Percentiles rank a stretch among this genome's conserved stretches.
These are phyloP conservation scores for Epinotia bilunana DNA, from an alignment of 2,888 invertebrate genomes.

Conservation along the genomic window DNA sequence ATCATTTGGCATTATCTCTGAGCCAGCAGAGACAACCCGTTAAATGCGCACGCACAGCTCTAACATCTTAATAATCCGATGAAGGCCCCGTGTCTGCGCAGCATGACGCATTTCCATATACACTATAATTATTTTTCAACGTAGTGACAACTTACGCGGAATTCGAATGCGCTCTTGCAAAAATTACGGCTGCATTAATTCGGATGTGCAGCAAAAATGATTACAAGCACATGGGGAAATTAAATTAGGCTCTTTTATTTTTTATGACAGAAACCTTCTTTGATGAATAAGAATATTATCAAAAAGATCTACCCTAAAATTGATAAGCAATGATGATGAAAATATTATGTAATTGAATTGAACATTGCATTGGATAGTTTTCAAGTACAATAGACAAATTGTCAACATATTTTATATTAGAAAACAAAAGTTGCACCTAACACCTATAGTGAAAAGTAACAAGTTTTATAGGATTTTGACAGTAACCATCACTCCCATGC, in stretches of 20 bases:
- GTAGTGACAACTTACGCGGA: constrained; percentile 73
- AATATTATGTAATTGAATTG: background rate
- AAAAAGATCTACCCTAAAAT: background rate
- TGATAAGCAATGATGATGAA: background rate
- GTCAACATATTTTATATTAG: no score
- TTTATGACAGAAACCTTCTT: background rate
- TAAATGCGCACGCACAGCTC: constrained; percentile 62
- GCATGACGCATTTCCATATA: constrained; percentile 73
- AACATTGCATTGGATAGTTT: no score
- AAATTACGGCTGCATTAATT: constrained; percentile 64
- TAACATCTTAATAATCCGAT: constrained; percentile 79
- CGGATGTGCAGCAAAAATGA: constrained; percentile 50
- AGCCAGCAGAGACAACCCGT: constrained; percentile 70
- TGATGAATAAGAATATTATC: background rate
- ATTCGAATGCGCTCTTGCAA: constrained; percentile 49
- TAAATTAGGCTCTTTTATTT: constrained; percentile 45
- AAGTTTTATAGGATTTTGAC: background rate
- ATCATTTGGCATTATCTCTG: constrained; percentile 74
- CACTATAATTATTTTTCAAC: constrained; percentile 77
- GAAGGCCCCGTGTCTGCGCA: constrained; percentile 76
- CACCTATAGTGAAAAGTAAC: background rate
- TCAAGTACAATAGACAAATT: no score
- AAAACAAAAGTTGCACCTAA: no score
- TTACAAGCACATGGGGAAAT: constrained; percentile 34
- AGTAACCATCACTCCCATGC: background rate